Base-by-base conservation (phyloP, 2,888 invertebrate genomes). In the Hylaea fasciaria region DNA sequence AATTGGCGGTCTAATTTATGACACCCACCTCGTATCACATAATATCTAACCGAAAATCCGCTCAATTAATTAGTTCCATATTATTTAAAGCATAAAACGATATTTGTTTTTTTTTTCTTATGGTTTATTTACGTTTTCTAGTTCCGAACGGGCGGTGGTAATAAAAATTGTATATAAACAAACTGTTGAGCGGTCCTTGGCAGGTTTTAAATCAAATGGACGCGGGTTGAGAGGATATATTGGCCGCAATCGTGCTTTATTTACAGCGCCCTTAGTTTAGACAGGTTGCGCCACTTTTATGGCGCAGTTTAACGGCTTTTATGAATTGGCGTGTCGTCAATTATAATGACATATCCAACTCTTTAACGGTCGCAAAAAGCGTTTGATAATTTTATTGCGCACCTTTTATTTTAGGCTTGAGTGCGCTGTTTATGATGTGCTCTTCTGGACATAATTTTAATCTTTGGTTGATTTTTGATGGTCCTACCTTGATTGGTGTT, bases 221-320 rank as follows among this genome's bases (percentile, higher is more conserved):
- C 61, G 61, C 61, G 55, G 62, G 32, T 35, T 43, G 22, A 56
- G 59, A 69, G 70, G 74, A 78, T 86, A 85, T 86, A 85, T 82
- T 78, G 82, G 74, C 76, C 71, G 81, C 83, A 82, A 85, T 84
- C 78, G 65, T 72, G 65, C 68, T 65, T 86, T 78, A 86, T 81
- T 81, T 82, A 83, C 81, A 77, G 68, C 81, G 64, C 78, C 74
- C 76, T 65, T 55, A 60, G 50, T 66, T 68, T 65, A 66, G 72
- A 73, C 75, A 71, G 74, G 72, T 68, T 72, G 69, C 73, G 65
- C 69, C 66, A 55, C 68, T 64, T 83, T 81, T 82, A 83, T 77
- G 57, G 68, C 52, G 64, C 72, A 63, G 65, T 73, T 22, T 77
- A 77, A 76, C 79, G 71, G 74, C 64, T 67, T 57, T 69, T 69